These are phyloP conservation scores for Thryonomys swinderianus DNA, from an alignment of 2,113 vertebrate species.

Conservation along the genomic window DNA sequence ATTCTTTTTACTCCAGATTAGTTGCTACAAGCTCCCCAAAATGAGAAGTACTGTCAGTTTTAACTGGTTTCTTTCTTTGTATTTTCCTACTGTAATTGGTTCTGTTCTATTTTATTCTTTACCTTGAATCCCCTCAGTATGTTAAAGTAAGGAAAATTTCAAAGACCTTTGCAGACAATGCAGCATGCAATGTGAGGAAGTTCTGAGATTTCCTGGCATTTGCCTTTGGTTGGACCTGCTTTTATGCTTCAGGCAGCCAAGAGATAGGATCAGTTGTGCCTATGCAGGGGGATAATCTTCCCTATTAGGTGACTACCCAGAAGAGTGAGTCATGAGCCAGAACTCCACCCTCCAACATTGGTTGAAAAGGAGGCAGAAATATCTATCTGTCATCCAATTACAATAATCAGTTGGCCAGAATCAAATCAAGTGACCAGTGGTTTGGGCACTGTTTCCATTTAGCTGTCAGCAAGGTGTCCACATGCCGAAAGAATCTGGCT, in stretches of 20 bases:
- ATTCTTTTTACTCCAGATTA: background rate
- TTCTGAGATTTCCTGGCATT: constrained; percentile 68
- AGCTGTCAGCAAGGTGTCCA: constrained; percentile 38
- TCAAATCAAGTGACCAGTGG: constrained; percentile 64
- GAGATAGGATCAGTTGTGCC: constrained; percentile 32
- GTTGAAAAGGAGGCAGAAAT: constrained; percentile 48
- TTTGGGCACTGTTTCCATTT: constrained; percentile 51
- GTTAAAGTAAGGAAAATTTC: background rate
- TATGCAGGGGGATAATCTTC: constrained; percentile 53
- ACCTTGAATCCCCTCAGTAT: background rate
- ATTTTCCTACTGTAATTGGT: background rate
- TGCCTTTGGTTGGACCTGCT: constrained; percentile 32
- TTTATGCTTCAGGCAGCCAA: constrained; percentile 43
- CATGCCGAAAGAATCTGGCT: background rate
- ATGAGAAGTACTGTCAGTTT: background rate
- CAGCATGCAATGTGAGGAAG: constrained; percentile 34
- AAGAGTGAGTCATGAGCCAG: background rate
- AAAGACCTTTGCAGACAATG: constrained; percentile 57
- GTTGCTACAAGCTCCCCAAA: background rate
- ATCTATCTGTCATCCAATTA: constrained; percentile 47
- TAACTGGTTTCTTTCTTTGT: no score
- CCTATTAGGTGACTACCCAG: constrained; percentile 1
- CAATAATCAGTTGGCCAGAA: constrained; percentile 51
- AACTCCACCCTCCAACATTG: background rate
- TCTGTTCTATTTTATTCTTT: constrained; percentile 6